Evolutionary conservation across 2,113 vertebrate species (phyloP), one percentile per base, ranked within the genome.

Genomic region (Lepus europaeus): DNA sequence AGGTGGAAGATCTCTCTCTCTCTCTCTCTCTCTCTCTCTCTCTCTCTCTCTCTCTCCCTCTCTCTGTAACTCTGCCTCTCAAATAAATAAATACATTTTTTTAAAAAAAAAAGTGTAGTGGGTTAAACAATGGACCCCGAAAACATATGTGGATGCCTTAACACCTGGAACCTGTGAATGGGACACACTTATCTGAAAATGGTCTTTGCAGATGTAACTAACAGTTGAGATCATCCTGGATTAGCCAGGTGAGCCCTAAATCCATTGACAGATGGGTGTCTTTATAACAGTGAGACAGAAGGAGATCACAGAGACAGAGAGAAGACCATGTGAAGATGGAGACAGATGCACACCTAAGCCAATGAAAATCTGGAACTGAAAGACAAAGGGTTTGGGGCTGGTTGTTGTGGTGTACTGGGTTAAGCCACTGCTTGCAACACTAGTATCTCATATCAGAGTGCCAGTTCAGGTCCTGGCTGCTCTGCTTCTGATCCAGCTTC

Each of bases 131-230:
- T 78, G 19, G 13, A 13, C 4, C 8, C 9, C 36, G 36, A 22
- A 33, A 86, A 93, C n/a, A 17, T 66, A 76, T 72, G 49, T 16
- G 16, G 4, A 49, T 14, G 14, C 87, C 25, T 36, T 77, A 92
- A 80, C 2, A 19, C 17, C 36, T 78, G 45, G 76, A 89, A 76
- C 59, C 6, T 79, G 31, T 68, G 72, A 91, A 76, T 82, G 64
- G 61, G 69, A 83, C 13, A 69, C 33, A 72, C 9, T 89, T 82
- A 78, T 82, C 56, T 94, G 68, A 91, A 92, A 87, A 91, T 82
- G 11, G 17, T 51, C 53, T 87, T 92, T 92, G 56, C 5, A 64
- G 64, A 49, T 94, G n/a, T 70, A 68, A 86, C 59, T 87, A 59
- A 80, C 27, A 96, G 12, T 83, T 66, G 25, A 78, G 22, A 59